phyloP scores from a whole-genome alignment of 2,888 invertebrate genomes.

The Drosophila mercatorum region DNA sequence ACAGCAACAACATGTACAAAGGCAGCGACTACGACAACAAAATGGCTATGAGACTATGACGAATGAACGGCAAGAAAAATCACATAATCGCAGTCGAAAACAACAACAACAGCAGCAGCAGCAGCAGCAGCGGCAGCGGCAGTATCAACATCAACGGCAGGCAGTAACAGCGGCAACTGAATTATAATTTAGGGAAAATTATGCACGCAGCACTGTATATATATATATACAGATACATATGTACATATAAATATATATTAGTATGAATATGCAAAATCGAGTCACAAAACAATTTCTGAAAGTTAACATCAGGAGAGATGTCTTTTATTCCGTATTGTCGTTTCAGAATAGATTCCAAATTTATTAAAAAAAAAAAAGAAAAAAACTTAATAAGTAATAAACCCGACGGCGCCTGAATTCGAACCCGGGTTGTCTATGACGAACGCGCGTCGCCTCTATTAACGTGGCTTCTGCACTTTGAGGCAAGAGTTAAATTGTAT shows the following conservation, averaged over 20 bases:
- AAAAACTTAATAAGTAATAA: too few species aligned
- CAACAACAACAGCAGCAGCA: conserved; percentile 21
- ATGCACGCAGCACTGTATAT: conserved; percentile 68
- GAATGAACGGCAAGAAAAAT: conserved; percentile 72
- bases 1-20: conserved; percentile 67
- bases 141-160: conserved; percentile 23
- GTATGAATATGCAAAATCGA: conserved; percentile 48
- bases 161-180: conserved; percentile 43
- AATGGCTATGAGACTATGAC: conserved; percentile 72
- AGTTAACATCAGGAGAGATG: too few species aligned
- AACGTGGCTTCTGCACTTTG: too few species aligned
- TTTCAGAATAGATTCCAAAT: too few species aligned
- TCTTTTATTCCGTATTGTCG: too few species aligned
- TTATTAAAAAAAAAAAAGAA: too few species aligned
- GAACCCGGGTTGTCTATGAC: too few species aligned
- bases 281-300: too few species aligned
- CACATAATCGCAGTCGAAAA: conserved; percentile 68
- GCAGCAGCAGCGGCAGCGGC: conserved; percentile 5
- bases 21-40: conserved; percentile 72
- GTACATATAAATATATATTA: conserved; percentile 54
- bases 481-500: too few species aligned
- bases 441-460: too few species aligned
- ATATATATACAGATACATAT: conserved; percentile 61
- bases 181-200: conserved; percentile 79
- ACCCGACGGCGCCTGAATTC: too few species aligned